Percentiles rank a stretch among this genome's conserved stretches.
phyloP scores from a whole-genome alignment of 2,888 invertebrate species.

The Aphodius granarius region DNA sequence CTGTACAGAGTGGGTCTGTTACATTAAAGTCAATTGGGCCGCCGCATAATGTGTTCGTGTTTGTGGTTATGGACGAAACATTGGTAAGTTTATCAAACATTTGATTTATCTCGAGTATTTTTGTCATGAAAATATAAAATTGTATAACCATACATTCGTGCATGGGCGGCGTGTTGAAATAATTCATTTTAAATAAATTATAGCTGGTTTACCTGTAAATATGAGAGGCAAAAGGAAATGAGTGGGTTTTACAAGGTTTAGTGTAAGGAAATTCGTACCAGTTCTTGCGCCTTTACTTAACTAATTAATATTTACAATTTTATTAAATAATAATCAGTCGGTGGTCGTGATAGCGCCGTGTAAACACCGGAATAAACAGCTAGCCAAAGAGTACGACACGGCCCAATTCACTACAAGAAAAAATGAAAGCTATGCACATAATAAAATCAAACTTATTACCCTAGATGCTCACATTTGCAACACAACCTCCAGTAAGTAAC shows the following conservation, averaged over 20 bases:
- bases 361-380: neutral
- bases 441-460: slow-evolving; percentile 17
- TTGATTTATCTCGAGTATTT: neutral
- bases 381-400: neutral
- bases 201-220: neutral
- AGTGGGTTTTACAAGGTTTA: slow-evolving; percentile 6
- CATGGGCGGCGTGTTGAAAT: neutral
- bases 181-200: neutral
- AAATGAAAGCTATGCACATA: slow-evolving; percentile 17
- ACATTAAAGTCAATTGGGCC: neutral
- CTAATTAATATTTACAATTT: neutral
- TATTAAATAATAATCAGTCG: neutral
- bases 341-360: neutral
- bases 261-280: neutral
- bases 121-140: neutral
- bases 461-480: slow-evolving; percentile 20
- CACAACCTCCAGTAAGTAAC: neutral
- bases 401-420: slow-evolving; percentile 4
- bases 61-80: neutral
- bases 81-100: neutral
- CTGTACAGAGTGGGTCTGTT: neutral
- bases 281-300: slow-evolving; percentile 5
- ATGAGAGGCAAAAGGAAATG: slow-evolving; percentile 1
- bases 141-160: neutral
- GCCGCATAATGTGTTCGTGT: neutral